phyloP scores from a whole-genome alignment of 2,113 vertebrate genomes.

The Gymnocephalus cernua region DNA sequence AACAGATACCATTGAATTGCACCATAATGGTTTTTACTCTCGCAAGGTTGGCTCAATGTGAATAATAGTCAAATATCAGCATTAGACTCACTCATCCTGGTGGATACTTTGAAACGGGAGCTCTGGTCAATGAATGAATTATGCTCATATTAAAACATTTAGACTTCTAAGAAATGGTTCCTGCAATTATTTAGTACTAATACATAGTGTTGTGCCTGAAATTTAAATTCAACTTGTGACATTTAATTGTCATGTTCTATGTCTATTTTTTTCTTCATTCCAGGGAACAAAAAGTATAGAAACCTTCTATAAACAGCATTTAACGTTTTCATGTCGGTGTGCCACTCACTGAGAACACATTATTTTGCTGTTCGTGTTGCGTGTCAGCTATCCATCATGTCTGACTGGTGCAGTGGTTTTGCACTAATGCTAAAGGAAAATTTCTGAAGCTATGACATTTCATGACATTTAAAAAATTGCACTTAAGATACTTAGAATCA shows the following conservation, averaged over 20 bases:
- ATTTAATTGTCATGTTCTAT: slow-evolving; percentile 12
- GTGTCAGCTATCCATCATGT: slow-evolving; percentile 2
- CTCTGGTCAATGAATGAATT: slow-evolving; percentile 48
- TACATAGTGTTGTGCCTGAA: neutral
- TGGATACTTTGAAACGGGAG: slow-evolving; percentile 61
- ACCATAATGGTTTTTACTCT: slow-evolving; percentile 67
- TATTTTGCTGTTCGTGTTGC: neutral
- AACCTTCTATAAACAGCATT: neutral
- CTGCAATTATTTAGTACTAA: slow-evolving; percentile 31
- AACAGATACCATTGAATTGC: slow-evolving; percentile 61
- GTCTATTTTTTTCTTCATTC: neutral
- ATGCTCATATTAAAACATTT: slow-evolving; percentile 40
- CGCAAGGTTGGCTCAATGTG: slow-evolving; percentile 72
- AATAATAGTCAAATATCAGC: slow-evolving; percentile 64
- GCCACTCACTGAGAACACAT: neutral
- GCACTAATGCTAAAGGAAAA: neutral
- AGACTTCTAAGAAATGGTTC: slow-evolving; percentile 57
- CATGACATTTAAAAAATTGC: slow-evolving; percentile 27
- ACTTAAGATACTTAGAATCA: neutral
- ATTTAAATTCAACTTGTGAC: neutral
- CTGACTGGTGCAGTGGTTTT: slow-evolving; percentile 16
- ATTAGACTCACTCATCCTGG: slow-evolving; percentile 57
- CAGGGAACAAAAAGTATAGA: neutral
- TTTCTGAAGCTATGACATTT: slow-evolving; percentile 29
- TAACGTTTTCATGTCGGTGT: slow-evolving; percentile 3